Evolutionary conservation across 2,888 invertebrate genomes (phyloP).

Genomic region (Copidosoma aretas): DNA sequence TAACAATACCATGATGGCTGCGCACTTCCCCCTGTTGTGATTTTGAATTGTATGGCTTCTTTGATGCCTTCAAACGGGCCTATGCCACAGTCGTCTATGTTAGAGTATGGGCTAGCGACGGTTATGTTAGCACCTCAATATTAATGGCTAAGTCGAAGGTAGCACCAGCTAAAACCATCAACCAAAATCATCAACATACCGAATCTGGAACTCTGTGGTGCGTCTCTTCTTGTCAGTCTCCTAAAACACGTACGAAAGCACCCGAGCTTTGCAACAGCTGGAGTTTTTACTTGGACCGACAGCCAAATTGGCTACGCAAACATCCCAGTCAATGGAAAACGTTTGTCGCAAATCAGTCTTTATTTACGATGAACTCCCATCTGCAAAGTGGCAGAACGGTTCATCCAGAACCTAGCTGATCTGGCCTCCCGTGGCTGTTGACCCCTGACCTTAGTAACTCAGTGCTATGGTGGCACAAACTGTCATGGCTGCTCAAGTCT

Average conservation of each 20-base stretch:
- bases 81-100: background rate
- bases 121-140: background rate
- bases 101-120: background rate
- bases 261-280: too few relatives aligned
- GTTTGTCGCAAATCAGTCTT: background rate
- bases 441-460: background rate
- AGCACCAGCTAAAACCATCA: background rate
- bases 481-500: background rate
- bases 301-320: background rate
- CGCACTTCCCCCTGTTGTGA: background rate
- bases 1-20: background rate
- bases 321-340: background rate
- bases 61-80: background rate
- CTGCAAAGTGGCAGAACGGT: background rate
- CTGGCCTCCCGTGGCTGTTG: background rate
- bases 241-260: background rate
- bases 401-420: background rate
- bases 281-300: background rate
- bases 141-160: background rate
- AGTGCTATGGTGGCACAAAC: background rate
- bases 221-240: background rate
- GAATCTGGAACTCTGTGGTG: background rate
- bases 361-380: background rate
- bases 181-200: background rate
- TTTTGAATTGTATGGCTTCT: background rate